Evolutionary conservation across 1,140 invertebrate species (phyloP).

Genomic region (Caenorhabditis brenneri): DNA sequence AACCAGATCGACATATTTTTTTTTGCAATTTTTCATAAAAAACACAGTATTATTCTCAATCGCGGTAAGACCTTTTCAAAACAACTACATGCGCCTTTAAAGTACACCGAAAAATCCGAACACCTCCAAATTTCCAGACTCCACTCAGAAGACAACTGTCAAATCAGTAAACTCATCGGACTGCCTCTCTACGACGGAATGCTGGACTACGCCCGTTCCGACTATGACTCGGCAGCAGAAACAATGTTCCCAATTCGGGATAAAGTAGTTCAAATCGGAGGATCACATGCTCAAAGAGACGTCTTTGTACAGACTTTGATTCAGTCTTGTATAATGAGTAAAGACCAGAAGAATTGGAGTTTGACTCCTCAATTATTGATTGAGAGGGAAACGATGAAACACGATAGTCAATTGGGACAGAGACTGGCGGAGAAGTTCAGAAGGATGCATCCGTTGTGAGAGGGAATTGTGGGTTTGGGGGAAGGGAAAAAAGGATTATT

Average conservation of each 20-base stretch:
- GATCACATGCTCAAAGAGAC: conserved; percentile 74
- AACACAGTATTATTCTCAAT: too few species aligned
- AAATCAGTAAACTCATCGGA: conserved; percentile 66
- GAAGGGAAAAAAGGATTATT: too few species aligned
- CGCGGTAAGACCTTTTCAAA: too few species aligned
- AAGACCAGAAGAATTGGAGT: conserved; percentile 54
- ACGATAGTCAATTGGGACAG: background rate
- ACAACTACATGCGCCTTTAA: too few species aligned
- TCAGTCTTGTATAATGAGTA: conserved; percentile 71
- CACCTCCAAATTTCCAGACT: too few species aligned
- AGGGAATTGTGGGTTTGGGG: too few species aligned
- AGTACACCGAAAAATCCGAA: too few species aligned
- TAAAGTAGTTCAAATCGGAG: conserved; percentile 73
- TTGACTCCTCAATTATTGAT: conserved; percentile 50
- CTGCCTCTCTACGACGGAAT: conserved; percentile 66
- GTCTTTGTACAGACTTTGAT: conserved; percentile 73
- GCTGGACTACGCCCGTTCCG: background rate
- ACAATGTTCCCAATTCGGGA: conserved; percentile 72
- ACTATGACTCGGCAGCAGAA: conserved; percentile 71
- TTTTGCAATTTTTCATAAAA: too few species aligned
- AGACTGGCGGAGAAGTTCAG: conserved; percentile 16
- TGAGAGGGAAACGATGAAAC: conserved; percentile 15
- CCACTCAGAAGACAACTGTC: conserved; percentile 3
- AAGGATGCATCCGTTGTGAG: background rate
- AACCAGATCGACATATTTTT: too few species aligned